Evolutionary conservation across 2,888 invertebrate species (phyloP), one percentile per base, ranked within the genome.

Genomic region (Timema podura): DNA sequence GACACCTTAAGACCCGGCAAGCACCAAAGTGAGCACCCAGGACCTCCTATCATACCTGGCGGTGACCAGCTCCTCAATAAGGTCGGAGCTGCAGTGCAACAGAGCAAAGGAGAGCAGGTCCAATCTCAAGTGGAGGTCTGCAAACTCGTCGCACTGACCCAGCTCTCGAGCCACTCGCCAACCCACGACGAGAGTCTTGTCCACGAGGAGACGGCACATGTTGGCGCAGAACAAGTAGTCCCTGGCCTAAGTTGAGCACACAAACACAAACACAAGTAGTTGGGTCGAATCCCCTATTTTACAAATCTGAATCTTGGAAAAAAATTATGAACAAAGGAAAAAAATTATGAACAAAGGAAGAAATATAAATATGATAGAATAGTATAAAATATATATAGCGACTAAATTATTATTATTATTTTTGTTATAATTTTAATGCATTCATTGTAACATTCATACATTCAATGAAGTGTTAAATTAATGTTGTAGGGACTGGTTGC

Each of bases 131-230:
- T 54, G 66, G 8, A 81, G 75, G 76, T 86, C 82, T 5, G 76
- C 72, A 74, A 82, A 86, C 57, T 82, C 80, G 64, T 82, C 81
- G 73, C 81, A 81, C 74, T 82, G 81, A 10, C 85, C 87, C 48
- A 87, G 78, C 71, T 82, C 79, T 65, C 83, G 79, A 71, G 84
- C 84, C 8, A 85, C 80, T 72, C 80, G 80, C 87, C 88, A 88
- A 2, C 84, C 84, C 8, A 81, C 77, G 47, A 82, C 78, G 76
- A 85, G 83, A 74, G 82, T 81, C 48, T 80, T 79, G 30, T 81
- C 78, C 73, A 86, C 83, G 71, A 87, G 79, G 73, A 82, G 81
- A 64, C 80, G 79, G 75, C 87, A 85, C 5, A 81, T 81, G 48
- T 81, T 79, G 69, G 82, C 81, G 71, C 84, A 84, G 72, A 80